Base-by-base conservation (phyloP, 2,113 vertebrate genomes). In the Salvelinus namaycush region DNA sequence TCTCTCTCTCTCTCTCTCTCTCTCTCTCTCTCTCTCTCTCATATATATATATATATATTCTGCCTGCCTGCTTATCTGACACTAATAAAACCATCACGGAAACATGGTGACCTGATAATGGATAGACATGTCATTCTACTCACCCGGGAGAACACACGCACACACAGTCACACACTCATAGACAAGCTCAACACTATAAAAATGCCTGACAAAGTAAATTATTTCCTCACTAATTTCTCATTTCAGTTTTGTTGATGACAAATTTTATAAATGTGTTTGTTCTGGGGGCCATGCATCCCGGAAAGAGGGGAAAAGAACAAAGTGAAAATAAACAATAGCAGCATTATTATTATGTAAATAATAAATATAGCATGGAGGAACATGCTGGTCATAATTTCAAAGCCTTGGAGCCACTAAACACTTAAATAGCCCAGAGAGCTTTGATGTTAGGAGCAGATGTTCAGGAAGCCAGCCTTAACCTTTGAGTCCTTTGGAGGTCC, bases 381-480 rank as follows among this genome's bases (percentile, higher is more conserved):
- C 79, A 84, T 84, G 83, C 76, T 69, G 64, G 79, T 76, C 29
- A 14, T 44, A 86, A 89, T 85, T 87, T 67, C 81, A 26, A 87
- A 84, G 81, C 87, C 89, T 78, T 79, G 65, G 84, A 89, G 79
- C 74, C 79, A 91, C 78, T 77, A 74, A 88, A 91, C 83, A 82
- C 87, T 81, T 88, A 88, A 91, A 89, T 91, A 88, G 84, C 83
- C 79, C 76, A 24, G 51, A 76, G 73, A 82, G 87, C 85, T 89
- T 85, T 92, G 90, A 92, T 91, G 85, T 85, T 85, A 76, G 71
- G 80, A 92, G 81, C 93, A 94, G 92, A 91, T 94, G 93, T 93
- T 88, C 88, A 90, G 92, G 91, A 93, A 91, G 85, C 64, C 64
- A 81, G 75, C 13, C 51, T 88, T 76, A 76, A 83, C 85, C 80